Evolutionary conservation across 2,888 invertebrate species (phyloP).

Genomic region (Eupithecia vulgata): DNA sequence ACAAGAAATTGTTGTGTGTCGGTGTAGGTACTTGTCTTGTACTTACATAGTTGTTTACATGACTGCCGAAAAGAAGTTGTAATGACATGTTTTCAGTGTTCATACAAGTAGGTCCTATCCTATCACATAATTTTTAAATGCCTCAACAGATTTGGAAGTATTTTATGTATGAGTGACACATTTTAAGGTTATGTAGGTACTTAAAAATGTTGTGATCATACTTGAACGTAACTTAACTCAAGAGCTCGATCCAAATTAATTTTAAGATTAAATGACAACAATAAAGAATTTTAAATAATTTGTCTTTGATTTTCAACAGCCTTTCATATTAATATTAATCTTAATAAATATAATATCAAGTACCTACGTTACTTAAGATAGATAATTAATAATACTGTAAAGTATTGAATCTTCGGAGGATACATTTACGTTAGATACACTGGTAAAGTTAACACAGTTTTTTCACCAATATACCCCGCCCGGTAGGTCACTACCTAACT

Average conservation of each 20-base stretch:
- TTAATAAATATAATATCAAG: background rate
- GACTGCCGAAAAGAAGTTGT: background rate
- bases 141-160: background rate
- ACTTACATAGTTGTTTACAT: background rate
- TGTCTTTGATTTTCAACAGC: background rate
- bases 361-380: background rate
- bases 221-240: background rate
- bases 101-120: background rate
- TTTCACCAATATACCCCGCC: too few species aligned
- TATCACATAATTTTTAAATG: background rate
- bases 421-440: too few species aligned
- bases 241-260: background rate
- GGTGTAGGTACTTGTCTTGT: background rate
- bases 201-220: background rate
- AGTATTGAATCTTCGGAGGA: too few species aligned
- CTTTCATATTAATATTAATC: background rate
- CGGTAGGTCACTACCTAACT: too few species aligned
- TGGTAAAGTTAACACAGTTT: too few species aligned
- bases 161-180: background rate
- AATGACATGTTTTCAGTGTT: background rate
- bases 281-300: background rate
- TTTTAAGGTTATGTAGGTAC: background rate
- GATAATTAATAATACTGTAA: background rate
- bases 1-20: background rate
- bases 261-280: background rate